These are phyloP conservation scores for Platalea minor DNA, from an alignment of 2,797 vertebrate species.

Conservation along the genomic window DNA sequence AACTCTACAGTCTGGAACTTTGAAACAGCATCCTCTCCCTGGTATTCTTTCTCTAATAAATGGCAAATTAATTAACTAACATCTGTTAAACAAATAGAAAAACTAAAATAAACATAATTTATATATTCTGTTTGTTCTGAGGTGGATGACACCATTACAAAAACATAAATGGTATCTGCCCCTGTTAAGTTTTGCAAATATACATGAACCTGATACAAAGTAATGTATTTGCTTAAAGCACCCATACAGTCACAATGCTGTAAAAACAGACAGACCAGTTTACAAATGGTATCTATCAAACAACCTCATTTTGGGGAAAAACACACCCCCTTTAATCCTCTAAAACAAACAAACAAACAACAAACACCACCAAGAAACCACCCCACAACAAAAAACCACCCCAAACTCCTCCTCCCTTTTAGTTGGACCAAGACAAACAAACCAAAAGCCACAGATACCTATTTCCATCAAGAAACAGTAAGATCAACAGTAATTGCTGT, in stretches of 20 bases:
- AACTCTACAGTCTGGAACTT: background rate
- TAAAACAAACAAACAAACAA: background rate
- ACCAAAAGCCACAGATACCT: background rate
- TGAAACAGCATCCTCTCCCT: background rate
- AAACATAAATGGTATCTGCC: background rate
- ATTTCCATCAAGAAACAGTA: background rate
- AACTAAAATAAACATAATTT: background rate
- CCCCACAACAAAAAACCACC: too few relatives aligned
- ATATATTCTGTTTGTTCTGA: background rate
- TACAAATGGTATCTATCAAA: background rate
- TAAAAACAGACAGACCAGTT: background rate
- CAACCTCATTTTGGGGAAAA: background rate
- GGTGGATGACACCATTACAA: background rate
- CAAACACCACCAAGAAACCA: too few relatives aligned
- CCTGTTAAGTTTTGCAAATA: background rate
- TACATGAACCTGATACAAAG: background rate
- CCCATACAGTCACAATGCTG: background rate
- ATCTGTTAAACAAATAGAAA: background rate
- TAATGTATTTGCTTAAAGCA: background rate
- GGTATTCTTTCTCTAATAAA: background rate
- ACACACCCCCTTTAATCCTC: fast-evolving
- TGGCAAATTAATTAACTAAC: background rate
- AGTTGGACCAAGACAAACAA: background rate
- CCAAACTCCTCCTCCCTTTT: fast-evolving
- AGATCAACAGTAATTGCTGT: background rate